Evolutionary conservation across 2,888 invertebrate species (phyloP), one percentile per base, ranked within the genome.

Genomic region (Dryobota labecula): DNA sequence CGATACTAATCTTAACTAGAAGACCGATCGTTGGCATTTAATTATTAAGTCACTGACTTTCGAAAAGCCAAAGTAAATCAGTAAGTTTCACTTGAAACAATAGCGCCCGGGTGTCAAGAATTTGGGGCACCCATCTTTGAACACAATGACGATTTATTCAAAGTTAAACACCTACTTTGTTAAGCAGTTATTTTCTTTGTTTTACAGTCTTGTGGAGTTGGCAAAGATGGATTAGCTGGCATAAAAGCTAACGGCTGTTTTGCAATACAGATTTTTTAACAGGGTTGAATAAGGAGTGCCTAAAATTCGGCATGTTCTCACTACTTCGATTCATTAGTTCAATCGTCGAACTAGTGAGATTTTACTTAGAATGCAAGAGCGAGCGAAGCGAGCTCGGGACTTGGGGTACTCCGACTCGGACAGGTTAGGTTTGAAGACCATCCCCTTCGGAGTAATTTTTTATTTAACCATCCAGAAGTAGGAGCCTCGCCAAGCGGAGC

Each of bases 41-140:
- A 80, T 80, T 80, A 80, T 80, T 47, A 75, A 75, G 60, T 58
- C 53, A 74, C 47, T 18, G 43, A 77, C 86, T 84, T 84, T 84
- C 84, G 61, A 84, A 86, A 76, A 57, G 30, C 30, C 53, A 64
- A 64, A 77, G 73, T 84, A 80, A 86, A 86, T 86, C 82, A 77
- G 64, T 73, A 69, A 36, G 80, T 84, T 82, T 86, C 82, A 68
- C 77, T 82, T 58, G 56, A 36, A 76, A 84, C 84, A 84, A 86
- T 84, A 64, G 81, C 45, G 49, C 57, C 54, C 43, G 60, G 13
- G 36, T 69, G 76, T 70, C 68, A 61, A 69, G 66, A 70, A 86
- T 84, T 84, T 75, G 70, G 84, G 79, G 58, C 84, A 79, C 73
- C 82, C 72, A 74, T 79, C 72, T 79, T 71, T 74, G 24, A 80